Conservation (phyloP, 1,140 invertebrate genomes). For the Macrosteles quadrilineatus region DNA sequence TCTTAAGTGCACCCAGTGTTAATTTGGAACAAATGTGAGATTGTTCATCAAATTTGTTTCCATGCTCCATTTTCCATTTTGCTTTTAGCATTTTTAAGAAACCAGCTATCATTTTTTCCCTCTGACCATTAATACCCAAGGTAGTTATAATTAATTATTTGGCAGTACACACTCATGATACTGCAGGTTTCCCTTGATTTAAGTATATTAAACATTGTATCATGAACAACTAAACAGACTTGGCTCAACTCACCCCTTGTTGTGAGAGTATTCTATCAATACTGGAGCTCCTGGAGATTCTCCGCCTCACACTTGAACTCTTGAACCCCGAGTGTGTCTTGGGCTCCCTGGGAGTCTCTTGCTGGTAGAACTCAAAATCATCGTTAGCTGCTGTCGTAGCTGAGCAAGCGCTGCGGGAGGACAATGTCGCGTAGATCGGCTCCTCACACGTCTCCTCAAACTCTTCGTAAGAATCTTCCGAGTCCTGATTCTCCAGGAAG, state of each 20-base stretch:
- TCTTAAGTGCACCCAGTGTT: too few species aligned
- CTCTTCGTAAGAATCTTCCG: slow-evolving; percentile 53
- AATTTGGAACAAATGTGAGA: too few species aligned
- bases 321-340: background rate
- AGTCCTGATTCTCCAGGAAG: slow-evolving; percentile 42
- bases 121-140: too few species aligned
- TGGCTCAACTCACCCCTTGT: slow-evolving; percentile 18
- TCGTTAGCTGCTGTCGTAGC: slow-evolving; percentile 67
- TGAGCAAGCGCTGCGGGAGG: slow-evolving; percentile 57
- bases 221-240: too few species aligned
- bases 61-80: too few species aligned
- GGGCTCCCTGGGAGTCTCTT: background rate
- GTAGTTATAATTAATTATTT: too few species aligned
- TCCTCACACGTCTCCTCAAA: slow-evolving; percentile 49
- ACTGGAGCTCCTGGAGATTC: slow-evolving; percentile 15
- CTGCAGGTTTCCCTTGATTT: too few species aligned
- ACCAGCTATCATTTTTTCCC: too few species aligned
- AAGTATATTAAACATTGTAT: too few species aligned
- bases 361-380: slow-evolving; percentile 63
- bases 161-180: too few species aligned
- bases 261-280: slow-evolving; percentile 15
- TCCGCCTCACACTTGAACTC: background rate
- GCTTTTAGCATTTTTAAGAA: too few species aligned
- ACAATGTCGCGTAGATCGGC: slow-evolving; percentile 58
- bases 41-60: too few species aligned